Percentiles rank a stretch among this genome's conserved stretches.
phyloP scores from a whole-genome alignment of 2,888 invertebrate genomes.

The Agapostemon virescens region DNA sequence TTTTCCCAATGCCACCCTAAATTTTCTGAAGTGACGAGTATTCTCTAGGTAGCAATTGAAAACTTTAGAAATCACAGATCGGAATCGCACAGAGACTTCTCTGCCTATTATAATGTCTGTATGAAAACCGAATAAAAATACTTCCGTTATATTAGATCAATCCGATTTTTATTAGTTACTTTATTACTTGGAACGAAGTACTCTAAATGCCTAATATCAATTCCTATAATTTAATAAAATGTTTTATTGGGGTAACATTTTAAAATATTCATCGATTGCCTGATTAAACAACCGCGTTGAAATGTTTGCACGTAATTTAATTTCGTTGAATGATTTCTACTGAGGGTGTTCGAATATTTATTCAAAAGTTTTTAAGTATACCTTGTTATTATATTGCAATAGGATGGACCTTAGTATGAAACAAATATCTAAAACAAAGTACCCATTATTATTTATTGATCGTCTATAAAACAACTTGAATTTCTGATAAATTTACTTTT shows the following conservation, averaged over 20 bases:
- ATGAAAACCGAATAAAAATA: neutral
- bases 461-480: no score
- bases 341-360: no score
- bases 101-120: neutral
- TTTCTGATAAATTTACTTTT: neutral
- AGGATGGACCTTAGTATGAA: no score
- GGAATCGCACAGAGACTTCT: neutral
- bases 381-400: no score
- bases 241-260: neutral
- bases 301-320: no score
- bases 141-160: neutral
- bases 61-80: constrained; percentile 4
- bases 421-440: no score
- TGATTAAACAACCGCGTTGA: neutral
- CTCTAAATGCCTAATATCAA: neutral
- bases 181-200: neutral
- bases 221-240: neutral
- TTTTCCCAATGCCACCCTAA: constrained; percentile 12
- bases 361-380: neutral
- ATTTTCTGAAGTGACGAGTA: constrained; percentile 7
- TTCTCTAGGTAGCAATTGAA: constrained; percentile 8
- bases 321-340: no score
- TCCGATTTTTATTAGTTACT: neutral
- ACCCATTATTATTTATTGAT: no score
- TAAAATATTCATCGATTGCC: neutral